Conservation (phyloP, 2,888 invertebrate genomes). For the Polymixis flavicincta region DNA sequence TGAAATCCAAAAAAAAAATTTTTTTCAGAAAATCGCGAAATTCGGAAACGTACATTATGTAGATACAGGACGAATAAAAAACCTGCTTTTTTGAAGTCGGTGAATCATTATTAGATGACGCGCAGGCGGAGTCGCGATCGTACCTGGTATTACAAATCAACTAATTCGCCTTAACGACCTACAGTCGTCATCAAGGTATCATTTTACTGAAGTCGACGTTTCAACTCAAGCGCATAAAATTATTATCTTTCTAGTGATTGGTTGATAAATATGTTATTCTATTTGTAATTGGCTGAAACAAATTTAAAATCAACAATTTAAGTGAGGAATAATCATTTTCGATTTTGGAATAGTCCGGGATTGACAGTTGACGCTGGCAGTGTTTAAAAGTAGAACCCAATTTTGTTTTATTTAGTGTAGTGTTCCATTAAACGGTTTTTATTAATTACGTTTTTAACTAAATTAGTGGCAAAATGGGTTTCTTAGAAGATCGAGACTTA, state of each 20-base stretch:
- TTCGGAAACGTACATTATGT: too few relatives aligned
- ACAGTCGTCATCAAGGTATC: conserved; percentile 34
- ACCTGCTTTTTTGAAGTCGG: background rate
- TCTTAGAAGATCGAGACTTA: conserved; percentile 77
- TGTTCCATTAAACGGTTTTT: background rate
- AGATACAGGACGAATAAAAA: background rate
- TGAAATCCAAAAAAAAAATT: too few relatives aligned
- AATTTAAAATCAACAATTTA: conserved; percentile 16
- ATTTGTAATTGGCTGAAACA: conserved; percentile 18
- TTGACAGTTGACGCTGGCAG: conserved; percentile 17
- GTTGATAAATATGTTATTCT: background rate
- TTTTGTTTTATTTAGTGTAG: background rate
- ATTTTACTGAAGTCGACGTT: conserved; percentile 40
- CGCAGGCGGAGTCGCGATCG: background rate
- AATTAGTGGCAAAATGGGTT: conserved; percentile 71
- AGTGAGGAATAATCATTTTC: conserved; percentile 13
- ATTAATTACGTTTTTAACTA: conserved; percentile 6
- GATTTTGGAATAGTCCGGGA: conserved; percentile 35
- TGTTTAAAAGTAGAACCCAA: conserved; percentile 32
- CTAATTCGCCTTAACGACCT: conserved; percentile 43
- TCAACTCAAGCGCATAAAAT: conserved; percentile 26
- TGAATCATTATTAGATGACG: too few relatives aligned
- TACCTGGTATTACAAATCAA: background rate
- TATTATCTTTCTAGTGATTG: conserved; percentile 33
- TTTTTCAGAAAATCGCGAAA: too few relatives aligned